A percentile compares a stretch with the other conserved stretches of the same genome.
These are phyloP conservation scores for Pecten maximus DNA, from an alignment of 2,888 invertebrate genomes.

Conservation along the genomic window DNA sequence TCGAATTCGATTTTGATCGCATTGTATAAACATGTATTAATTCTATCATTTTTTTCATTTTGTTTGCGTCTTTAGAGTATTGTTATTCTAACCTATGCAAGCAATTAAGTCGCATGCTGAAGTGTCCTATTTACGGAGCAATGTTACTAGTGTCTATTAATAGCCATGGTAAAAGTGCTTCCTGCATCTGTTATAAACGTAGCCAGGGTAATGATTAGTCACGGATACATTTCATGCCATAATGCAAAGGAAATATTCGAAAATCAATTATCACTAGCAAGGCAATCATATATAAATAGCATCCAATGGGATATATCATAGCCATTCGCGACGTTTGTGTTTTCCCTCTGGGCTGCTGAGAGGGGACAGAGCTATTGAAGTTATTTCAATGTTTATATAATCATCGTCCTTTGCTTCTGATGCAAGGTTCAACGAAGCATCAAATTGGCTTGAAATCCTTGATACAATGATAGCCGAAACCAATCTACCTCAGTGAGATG, in stretches of 20 bases:
- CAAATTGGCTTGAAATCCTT: constrained; percentile 1
- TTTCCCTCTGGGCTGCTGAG: background rate
- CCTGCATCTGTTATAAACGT: background rate
- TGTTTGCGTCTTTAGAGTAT: too few species aligned
- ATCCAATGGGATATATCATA: background rate
- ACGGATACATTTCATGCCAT: background rate
- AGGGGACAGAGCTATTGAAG: background rate
- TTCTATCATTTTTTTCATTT: too few species aligned
- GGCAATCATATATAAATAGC: background rate
- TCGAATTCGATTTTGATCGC: too few species aligned
- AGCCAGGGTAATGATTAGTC: background rate
- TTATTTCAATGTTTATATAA: background rate
- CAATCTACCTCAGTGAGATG: background rate
- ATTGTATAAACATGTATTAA: too few species aligned
- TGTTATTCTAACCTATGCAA: too few species aligned
- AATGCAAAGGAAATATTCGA: background rate
- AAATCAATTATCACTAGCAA: constrained; percentile 5
- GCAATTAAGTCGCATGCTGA: background rate
- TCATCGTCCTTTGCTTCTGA: background rate
- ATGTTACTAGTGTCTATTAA: background rate
- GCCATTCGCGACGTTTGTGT: background rate
- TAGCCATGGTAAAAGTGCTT: background rate
- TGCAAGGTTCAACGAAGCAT: background rate
- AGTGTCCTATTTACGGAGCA: background rate
- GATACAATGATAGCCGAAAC: constrained; percentile 1